These are phyloP conservation scores for Lasioglossum marginatum DNA, from an alignment of 2,888 invertebrate genomes.

Conservation along the genomic window DNA sequence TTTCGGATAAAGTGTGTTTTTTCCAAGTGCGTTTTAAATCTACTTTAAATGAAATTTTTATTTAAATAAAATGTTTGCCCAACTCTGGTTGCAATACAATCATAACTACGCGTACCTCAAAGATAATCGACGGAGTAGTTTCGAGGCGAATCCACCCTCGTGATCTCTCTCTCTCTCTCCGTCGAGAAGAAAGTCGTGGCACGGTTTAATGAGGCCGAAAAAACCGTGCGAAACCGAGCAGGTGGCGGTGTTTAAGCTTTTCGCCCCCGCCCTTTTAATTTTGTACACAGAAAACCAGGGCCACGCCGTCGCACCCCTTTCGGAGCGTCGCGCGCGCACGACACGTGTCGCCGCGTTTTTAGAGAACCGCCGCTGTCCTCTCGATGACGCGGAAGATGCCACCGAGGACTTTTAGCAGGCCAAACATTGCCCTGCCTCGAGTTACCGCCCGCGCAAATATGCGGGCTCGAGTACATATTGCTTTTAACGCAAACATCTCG, in stretches of 20 bases:
- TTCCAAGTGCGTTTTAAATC: too few relatives aligned
- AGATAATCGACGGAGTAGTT: neutral
- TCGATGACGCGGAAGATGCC: constrained; percentile 58
- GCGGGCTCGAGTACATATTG: constrained; percentile 71
- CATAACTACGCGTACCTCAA: neutral
- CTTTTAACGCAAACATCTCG: constrained; percentile 69
- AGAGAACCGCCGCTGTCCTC: constrained; percentile 52
- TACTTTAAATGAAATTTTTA: too few relatives aligned
- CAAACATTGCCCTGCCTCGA: constrained; percentile 79
- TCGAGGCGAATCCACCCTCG: neutral
- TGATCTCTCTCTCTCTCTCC: neutral
- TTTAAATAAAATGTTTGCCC: too few relatives aligned
- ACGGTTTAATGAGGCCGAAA: constrained; percentile 54
- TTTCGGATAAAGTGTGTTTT: too few relatives aligned
- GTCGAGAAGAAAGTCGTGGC: neutral
- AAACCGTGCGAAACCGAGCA: constrained; percentile 73
- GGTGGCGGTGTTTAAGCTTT: constrained; percentile 71
- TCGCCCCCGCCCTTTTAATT: constrained; percentile 68
- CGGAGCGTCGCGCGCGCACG: neutral
- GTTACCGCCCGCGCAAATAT: constrained; percentile 66
- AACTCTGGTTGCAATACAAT: too few relatives aligned
- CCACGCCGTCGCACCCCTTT: neutral
- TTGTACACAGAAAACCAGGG: constrained; percentile 44
- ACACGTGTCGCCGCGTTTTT: constrained; percentile 53
- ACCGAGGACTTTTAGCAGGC: constrained; percentile 79